Evolutionary conservation across 2,888 invertebrate species (phyloP).

Genomic region (Platycnemis pennipes): DNA sequence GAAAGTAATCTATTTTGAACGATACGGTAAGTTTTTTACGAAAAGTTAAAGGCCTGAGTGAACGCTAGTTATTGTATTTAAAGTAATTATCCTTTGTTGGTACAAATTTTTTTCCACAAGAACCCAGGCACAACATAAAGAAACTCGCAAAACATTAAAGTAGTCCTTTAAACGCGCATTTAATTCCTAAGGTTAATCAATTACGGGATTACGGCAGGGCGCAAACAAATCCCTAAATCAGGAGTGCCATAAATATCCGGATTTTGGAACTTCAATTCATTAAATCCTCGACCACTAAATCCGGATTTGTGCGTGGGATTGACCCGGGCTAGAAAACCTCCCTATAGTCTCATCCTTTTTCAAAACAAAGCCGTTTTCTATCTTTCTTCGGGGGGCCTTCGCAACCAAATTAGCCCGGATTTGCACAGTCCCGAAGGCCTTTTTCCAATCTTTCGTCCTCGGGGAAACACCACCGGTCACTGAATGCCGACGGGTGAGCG

Average conservation of each 20-base stretch:
- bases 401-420: background rate
- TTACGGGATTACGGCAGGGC: background rate
- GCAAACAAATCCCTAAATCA: background rate
- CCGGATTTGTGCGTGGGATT: constrained; percentile 26
- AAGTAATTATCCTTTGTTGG: too few relatives aligned
- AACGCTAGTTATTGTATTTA: too few relatives aligned
- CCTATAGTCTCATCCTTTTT: background rate
- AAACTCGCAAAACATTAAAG: background rate
- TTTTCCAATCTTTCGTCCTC: background rate
- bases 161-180: background rate
- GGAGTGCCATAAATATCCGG: constrained; percentile 5
- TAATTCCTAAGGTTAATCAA: background rate
- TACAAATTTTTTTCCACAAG: too few relatives aligned
- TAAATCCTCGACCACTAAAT: constrained; percentile 4
- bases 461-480: background rate
- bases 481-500: background rate
- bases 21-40: too few relatives aligned
- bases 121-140: too few relatives aligned
- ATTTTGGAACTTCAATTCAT: background rate
- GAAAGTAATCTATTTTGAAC: too few relatives aligned
- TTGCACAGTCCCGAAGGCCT: background rate
- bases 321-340: background rate
- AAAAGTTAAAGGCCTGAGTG: too few relatives aligned
- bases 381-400: constrained; percentile 13
- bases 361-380: constrained; percentile 16